phyloP scores from a whole-genome alignment of 2,113 vertebrate genomes.

The Megalops atlanticus region DNA sequence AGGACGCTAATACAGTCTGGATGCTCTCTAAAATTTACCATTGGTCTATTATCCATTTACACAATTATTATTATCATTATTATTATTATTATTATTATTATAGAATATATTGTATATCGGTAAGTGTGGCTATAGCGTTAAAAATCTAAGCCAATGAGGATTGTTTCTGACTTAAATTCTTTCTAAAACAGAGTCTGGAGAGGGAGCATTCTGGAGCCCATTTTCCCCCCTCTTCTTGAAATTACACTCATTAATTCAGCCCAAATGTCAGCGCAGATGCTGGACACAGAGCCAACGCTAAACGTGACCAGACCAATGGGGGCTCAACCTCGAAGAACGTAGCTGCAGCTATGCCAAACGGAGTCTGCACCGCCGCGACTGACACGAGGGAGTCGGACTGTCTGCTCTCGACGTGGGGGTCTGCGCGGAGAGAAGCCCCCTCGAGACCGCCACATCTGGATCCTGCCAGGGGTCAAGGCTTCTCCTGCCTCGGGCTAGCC shows the following conservation, averaged over 20 bases:
- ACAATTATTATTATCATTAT: slow-evolving; percentile 17
- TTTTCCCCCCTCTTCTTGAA: slow-evolving; percentile 60
- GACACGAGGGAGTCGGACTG: slow-evolving; percentile 65
- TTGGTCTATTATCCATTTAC: not conserved
- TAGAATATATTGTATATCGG: slow-evolving; percentile 6
- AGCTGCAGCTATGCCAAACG: slow-evolving; percentile 55
- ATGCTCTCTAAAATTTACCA: not conserved
- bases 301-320: slow-evolving; percentile 73
- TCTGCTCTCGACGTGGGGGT: slow-evolving; percentile 71
- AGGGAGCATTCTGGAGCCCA: slow-evolving; percentile 24
- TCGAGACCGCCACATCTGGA: slow-evolving; percentile 96
- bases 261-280: slow-evolving; percentile 74
- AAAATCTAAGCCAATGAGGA: slow-evolving; percentile 5
- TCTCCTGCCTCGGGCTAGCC: slow-evolving; percentile 92
- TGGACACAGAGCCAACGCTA: slow-evolving; percentile 60
- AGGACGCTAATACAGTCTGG: not conserved
- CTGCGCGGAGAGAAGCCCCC: slow-evolving; percentile 70
- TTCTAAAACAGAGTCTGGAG: not conserved
- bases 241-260: slow-evolving; percentile 86
- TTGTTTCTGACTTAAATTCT: not conserved
- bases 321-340: slow-evolving; percentile 55
- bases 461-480: slow-evolving; percentile 98
- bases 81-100: not conserved
- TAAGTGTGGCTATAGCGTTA: slow-evolving; percentile 2
- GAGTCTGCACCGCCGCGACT: slow-evolving; percentile 57